Conservation (phyloP, 1,140 invertebrate species). For the Pachyrhynchus sulphureomaculatus region DNA sequence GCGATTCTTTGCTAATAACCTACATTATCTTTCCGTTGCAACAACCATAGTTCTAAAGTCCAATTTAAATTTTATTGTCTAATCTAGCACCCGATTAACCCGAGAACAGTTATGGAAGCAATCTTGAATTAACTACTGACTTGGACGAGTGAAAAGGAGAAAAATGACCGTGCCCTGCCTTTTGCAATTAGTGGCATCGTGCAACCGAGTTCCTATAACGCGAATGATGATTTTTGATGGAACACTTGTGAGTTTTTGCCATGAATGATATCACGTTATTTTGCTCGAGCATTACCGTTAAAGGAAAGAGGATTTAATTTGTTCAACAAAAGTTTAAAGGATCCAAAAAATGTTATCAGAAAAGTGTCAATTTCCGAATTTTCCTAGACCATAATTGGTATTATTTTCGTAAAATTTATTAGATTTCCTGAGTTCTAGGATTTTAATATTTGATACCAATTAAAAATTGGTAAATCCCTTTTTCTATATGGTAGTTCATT, state of each 20-base stretch:
- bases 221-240: constrained; percentile 23
- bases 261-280: too few species aligned
- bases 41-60: not conserved
- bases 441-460: too few species aligned
- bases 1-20: not conserved
- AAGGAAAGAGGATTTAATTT: not conserved
- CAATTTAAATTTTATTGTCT: constrained; percentile 34
- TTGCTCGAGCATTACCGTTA: not conserved
- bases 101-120: constrained; percentile 29
- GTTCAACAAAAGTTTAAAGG: too few species aligned
- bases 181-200: constrained; percentile 31
- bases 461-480: too few species aligned
- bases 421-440: too few species aligned
- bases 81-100: constrained; percentile 22
- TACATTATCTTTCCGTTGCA: not conserved
- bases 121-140: constrained; percentile 33
- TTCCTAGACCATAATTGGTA: too few species aligned
- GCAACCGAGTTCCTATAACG: constrained; percentile 28
- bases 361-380: too few species aligned
- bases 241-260: constrained; percentile 8
- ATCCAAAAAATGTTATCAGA: too few species aligned
- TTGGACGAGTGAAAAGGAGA: constrained; percentile 8
- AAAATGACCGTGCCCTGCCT: constrained; percentile 25
- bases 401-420: too few species aligned
- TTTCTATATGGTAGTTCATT: too few species aligned